Percentiles rank a stretch among this genome's conserved stretches.
Evolutionary conservation across 2,113 vertebrate species (phyloP).

Genomic region (Calypte anna): DNA sequence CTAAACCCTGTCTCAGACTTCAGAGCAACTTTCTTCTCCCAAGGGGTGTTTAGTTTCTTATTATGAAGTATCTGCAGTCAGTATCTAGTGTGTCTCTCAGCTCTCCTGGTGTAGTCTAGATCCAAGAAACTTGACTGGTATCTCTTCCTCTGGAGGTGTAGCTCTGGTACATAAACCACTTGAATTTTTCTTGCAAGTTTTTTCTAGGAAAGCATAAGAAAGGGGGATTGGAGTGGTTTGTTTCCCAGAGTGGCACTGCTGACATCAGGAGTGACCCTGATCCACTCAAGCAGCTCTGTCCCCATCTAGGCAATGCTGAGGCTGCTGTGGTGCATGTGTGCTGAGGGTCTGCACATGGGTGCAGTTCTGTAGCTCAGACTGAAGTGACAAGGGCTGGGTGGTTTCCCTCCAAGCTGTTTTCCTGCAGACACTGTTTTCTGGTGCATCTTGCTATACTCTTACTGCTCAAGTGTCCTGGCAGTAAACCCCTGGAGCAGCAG

Average conservation of each 20-base stretch:
- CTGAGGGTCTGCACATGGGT: background rate
- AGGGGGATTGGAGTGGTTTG: background rate
- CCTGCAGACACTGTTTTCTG: rapidly evolving
- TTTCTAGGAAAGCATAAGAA: background rate
- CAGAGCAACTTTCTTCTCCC: background rate
- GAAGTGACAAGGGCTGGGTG: background rate
- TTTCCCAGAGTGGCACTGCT: background rate
- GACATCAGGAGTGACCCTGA: background rate
- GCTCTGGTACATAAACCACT: background rate
- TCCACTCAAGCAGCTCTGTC: background rate
- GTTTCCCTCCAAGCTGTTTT: background rate
- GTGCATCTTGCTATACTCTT: background rate
- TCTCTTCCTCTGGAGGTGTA: background rate
- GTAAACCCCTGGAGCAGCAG: background rate
- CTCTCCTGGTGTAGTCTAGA: background rate
- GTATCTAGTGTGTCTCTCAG: background rate
- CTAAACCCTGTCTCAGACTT: background rate
- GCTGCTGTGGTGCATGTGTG: rapidly evolving
- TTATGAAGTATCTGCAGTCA: background rate
- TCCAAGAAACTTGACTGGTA: background rate
- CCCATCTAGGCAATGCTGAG: background rate
- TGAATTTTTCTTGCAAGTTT: background rate
- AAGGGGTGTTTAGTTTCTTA: background rate
- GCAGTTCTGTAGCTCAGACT: background rate
- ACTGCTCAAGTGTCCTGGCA: background rate